A percentile compares a stretch with the other conserved stretches of the same genome.
Evolutionary conservation across 2,888 invertebrate species (phyloP).

Genomic region (Cosmia pyralina): DNA sequence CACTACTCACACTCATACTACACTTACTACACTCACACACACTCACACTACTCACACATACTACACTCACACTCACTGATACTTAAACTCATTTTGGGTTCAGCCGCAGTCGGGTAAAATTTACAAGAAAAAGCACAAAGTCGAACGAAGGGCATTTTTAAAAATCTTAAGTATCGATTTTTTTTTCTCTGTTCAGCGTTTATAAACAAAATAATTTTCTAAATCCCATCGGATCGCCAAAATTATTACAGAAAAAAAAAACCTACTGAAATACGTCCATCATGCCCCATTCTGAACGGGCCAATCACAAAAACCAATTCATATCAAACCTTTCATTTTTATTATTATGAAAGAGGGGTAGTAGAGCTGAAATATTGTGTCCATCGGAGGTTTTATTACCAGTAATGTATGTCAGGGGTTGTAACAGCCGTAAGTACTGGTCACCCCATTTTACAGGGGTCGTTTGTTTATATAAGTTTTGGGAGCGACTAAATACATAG

Average conservation of each 20-base stretch:
- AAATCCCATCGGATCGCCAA: background rate
- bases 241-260: background rate
- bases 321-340: conserved; percentile 24
- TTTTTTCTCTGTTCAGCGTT: no score
- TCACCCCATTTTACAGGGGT: conserved; percentile 56
- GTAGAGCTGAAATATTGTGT: conserved; percentile 24
- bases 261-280: background rate
- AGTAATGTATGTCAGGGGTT: conserved; percentile 54
- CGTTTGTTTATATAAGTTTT: conserved; percentile 36
- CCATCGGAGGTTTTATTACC: conserved; percentile 48
- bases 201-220: background rate
- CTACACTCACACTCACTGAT: no score
- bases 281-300: background rate
- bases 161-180: no score
- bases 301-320: conserved; percentile 16
- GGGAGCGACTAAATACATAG: conserved; percentile 16
- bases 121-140: background rate
- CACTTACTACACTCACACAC: no score
- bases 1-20: no score
- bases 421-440: conserved; percentile 48
- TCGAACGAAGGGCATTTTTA: background rate
- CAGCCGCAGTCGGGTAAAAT: background rate
- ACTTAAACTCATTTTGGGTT: background rate
- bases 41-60: no score
- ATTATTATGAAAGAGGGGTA: conserved; percentile 41